Evolutionary conservation across 2,113 vertebrate genomes (phyloP).

Genomic region (Eudyptes chrysolophus): DNA sequence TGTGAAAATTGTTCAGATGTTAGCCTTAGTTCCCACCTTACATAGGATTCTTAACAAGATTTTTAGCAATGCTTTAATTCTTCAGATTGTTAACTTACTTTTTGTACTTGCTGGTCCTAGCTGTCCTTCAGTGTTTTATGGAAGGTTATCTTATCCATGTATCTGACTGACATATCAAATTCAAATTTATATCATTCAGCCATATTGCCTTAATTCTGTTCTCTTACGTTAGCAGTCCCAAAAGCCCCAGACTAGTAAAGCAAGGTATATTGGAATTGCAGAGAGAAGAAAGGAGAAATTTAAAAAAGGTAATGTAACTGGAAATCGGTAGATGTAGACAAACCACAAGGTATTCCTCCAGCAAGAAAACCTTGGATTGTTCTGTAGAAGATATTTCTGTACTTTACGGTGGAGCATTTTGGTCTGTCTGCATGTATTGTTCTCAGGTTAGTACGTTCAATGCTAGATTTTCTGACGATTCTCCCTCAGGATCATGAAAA

Average conservation of each 20-base stretch:
- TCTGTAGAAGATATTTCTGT: background rate
- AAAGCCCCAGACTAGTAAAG: background rate
- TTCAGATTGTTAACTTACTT: background rate
- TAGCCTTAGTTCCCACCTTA: background rate
- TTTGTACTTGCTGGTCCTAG: background rate
- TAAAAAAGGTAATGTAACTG: background rate
- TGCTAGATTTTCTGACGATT: background rate
- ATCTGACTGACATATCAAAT: background rate
- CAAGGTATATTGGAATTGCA: background rate
- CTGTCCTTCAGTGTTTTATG: background rate
- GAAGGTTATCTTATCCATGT: background rate
- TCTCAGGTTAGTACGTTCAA: background rate
- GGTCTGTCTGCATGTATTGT: background rate
- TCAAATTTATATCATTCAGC: background rate
- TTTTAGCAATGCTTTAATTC: background rate
- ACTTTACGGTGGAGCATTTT: background rate
- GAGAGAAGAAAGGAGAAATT: background rate
- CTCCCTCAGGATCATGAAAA: background rate
- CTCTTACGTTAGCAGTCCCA: background rate
- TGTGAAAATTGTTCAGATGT: background rate
- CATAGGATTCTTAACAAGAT: background rate
- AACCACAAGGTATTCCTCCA: background rate
- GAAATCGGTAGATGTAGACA: background rate
- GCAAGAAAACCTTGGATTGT: background rate
- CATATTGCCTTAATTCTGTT: background rate